Percentiles rank a stretch among this genome's conserved stretches.
These are phyloP conservation scores for Gymnocephalus cernua DNA, from an alignment of 2,113 vertebrate species.

Conservation along the genomic window DNA sequence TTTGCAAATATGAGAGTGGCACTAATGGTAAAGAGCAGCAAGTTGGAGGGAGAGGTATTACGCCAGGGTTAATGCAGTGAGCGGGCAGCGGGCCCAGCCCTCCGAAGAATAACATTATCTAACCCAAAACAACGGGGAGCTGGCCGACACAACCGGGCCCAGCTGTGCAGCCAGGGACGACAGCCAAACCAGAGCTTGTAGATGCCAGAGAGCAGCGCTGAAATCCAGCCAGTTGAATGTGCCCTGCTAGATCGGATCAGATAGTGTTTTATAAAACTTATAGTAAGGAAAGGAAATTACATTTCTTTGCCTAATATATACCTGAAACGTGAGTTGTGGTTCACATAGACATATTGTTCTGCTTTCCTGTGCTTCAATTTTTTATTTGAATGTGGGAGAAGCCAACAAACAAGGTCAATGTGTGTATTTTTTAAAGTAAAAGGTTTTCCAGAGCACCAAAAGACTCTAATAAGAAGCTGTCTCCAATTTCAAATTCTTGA, in stretches of 20 bases:
- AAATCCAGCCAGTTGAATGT: conserved; percentile 17
- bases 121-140: conserved; percentile 76
- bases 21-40: conserved; percentile 26
- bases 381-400: not conserved
- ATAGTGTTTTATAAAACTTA: not conserved
- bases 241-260: not conserved
- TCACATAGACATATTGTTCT: not conserved
- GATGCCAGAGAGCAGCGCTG: conserved; percentile 47
- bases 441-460: not conserved
- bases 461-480: not conserved
- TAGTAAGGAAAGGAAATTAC: not conserved
- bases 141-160: conserved; percentile 71
- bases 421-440: not conserved
- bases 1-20: conserved; percentile 24
- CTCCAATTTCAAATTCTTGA: not conserved
- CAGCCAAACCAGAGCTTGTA: conserved; percentile 65
- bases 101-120: conserved; percentile 84
- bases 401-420: not conserved
- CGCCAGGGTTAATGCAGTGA: conserved; percentile 62
- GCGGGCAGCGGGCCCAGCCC: conserved; percentile 69
- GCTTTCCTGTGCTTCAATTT: not conserved
- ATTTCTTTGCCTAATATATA: not conserved
- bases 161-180: conserved; percentile 67
- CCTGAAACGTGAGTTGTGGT: not conserved
- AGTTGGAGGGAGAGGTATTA: conserved; percentile 54